A percentile compares a stretch with the other conserved stretches of the same genome.
phyloP scores from a whole-genome alignment of 2,888 invertebrate genomes.

The Ichneumoninae sp. region DNA sequence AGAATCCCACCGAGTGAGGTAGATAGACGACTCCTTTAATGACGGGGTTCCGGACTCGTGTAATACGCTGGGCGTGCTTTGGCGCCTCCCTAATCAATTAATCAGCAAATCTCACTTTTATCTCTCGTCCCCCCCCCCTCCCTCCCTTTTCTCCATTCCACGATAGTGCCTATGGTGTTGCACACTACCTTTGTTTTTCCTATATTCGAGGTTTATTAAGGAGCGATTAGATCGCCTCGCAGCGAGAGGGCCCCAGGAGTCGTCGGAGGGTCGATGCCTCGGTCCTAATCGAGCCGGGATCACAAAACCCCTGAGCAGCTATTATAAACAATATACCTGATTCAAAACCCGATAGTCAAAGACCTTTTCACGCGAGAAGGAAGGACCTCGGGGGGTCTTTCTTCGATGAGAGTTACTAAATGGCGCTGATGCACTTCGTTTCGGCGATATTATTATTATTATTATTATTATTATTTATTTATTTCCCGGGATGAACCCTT shows the following conservation, averaged over 20 bases:
- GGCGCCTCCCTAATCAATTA: conserved; percentile 83
- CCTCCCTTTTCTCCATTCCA: neutral
- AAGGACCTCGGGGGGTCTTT: neutral
- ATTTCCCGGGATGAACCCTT: neutral
- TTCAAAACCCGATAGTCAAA: conserved; percentile 44
- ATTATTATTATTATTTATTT: conserved; percentile 10
- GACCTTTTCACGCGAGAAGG: conserved; percentile 52
- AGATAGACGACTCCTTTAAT: conserved; percentile 73
- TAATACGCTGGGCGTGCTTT: conserved; percentile 80
- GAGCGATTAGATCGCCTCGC: conserved; percentile 72
- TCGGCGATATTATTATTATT: neutral
- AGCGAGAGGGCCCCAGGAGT: conserved; percentile 6
- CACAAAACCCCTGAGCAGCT: conserved; percentile 43
- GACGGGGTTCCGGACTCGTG: conserved; percentile 75
- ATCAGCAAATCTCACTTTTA: conserved; percentile 82
- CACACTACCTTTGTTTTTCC: conserved; percentile 70
- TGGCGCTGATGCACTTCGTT: neutral
- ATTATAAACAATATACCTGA: conserved; percentile 59
- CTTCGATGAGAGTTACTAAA: conserved; percentile 8
- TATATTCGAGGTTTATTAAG: conserved; percentile 75
- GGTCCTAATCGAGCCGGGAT: conserved; percentile 57
- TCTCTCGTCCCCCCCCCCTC: conserved; percentile 66
- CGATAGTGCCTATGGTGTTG: conserved; percentile 8
- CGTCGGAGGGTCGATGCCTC: conserved; percentile 18
- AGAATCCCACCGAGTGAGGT: conserved; percentile 31